Evolutionary conservation across 2,888 invertebrate genomes (phyloP).

Genomic region (Drosophila multiciliata): DNA sequence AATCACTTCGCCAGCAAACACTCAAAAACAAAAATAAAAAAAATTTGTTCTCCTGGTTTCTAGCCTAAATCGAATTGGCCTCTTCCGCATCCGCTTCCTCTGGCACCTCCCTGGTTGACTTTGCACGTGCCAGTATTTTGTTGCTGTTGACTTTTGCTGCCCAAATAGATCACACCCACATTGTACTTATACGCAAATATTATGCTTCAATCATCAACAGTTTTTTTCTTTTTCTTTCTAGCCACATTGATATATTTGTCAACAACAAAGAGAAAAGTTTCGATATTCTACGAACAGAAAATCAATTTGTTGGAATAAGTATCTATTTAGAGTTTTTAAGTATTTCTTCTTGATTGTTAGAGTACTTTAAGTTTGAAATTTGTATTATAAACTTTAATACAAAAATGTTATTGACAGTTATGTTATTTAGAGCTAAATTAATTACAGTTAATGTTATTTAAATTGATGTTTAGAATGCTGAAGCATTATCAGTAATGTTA

Average conservation of each 20-base stretch:
- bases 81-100: constrained; percentile 1
- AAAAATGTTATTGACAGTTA: not conserved
- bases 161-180: constrained; percentile 23
- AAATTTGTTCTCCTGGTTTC: constrained; percentile 37
- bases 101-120: not conserved
- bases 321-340: not conserved
- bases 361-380: not conserved
- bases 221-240: not conserved
- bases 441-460: not conserved
- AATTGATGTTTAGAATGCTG: not conserved
- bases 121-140: constrained; percentile 70
- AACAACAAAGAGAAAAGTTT: constrained; percentile 3
- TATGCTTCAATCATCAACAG: constrained; percentile 44
- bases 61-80: constrained; percentile 53
- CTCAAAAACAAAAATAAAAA: constrained; percentile 29
- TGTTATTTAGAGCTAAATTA: not conserved
- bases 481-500: too few relatives aligned
- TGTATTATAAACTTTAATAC: not conserved
- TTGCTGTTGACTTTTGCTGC: constrained; percentile 52
- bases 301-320: not conserved
- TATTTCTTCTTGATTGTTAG: not conserved
- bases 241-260: constrained; percentile 30
- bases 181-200: constrained; percentile 38
- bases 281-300: not conserved
- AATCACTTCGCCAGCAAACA: constrained; percentile 48